These are phyloP conservation scores for Procambarus virginalis DNA, from an alignment of 1,140 invertebrate species.

Conservation along the genomic window DNA sequence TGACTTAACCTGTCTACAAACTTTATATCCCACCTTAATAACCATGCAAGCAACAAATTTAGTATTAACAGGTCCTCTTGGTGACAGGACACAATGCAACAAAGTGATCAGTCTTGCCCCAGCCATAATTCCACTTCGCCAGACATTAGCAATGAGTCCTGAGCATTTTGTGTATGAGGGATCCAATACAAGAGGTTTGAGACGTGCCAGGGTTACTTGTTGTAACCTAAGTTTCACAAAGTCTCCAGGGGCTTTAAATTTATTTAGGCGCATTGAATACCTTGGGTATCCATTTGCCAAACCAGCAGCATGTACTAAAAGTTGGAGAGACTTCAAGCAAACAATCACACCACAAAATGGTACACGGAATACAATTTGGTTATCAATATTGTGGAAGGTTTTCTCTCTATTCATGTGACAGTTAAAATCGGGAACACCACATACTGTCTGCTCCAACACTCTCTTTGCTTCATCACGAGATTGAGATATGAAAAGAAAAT, in stretches of 20 bases:
- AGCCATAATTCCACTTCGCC: neutral
- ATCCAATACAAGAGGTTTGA: neutral
- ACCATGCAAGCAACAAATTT: neutral
- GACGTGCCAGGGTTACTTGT: neutral
- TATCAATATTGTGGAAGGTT: neutral
- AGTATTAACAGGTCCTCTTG: neutral
- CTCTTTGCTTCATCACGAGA: neutral
- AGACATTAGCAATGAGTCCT: neutral
- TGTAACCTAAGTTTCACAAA: neutral
- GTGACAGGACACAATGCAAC: neutral
- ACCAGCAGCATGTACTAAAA: neutral
- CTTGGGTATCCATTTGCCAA: neutral
- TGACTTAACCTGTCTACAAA: neutral
- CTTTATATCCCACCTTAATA: neutral
- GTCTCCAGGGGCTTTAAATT: neutral
- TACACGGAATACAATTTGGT: neutral
- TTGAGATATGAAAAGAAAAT: neutral
- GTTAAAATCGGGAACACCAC: neutral
- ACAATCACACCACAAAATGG: neutral
- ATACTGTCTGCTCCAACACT: neutral
- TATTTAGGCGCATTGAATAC: neutral
- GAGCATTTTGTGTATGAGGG: neutral
- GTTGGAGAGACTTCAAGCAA: neutral
- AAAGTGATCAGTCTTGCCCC: neutral
- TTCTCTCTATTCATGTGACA: neutral